Evolutionary conservation across 2,888 invertebrate species (phyloP).

Genomic region (Unio delphinus): DNA sequence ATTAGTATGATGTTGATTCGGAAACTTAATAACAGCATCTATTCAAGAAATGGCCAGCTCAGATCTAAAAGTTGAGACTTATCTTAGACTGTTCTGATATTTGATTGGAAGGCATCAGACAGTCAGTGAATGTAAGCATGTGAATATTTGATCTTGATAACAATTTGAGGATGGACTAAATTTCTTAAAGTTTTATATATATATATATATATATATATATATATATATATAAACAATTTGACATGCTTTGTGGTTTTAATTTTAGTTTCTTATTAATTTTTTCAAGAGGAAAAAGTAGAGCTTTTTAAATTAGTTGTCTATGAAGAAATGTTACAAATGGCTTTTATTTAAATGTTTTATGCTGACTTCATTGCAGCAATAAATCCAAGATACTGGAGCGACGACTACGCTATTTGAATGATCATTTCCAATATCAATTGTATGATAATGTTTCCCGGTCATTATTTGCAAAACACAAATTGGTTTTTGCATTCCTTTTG

Average conservation of each 20-base stretch:
- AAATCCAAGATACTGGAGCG: slow-evolving; percentile 82
- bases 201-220: no score
- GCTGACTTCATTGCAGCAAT: slow-evolving; percentile 65
- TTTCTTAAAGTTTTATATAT: no score
- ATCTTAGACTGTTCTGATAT: no score
- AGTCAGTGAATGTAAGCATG: no score
- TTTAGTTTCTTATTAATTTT: not conserved
- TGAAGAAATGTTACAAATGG: not conserved
- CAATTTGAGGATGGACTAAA: no score
- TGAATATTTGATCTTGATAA: no score
- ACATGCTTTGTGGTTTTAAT: not conserved
- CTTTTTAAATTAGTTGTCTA: not conserved
- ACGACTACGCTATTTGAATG: slow-evolving; percentile 82
- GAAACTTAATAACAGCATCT: no score
- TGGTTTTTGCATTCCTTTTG: slow-evolving; percentile 91
- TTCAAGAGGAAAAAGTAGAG: not conserved
- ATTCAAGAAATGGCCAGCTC: no score
- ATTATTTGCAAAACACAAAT: slow-evolving; percentile 94
- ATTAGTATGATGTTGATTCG: no score
- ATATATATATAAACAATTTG: no score
- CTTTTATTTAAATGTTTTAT: not conserved
- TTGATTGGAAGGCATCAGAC: no score
- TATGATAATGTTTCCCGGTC: slow-evolving; percentile 94
- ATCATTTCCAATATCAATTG: slow-evolving; percentile 89
- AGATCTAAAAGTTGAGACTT: no score